These are phyloP conservation scores for Drosophila ogumai DNA, from an alignment of 1,140 invertebrate species.

Conservation along the genomic window DNA sequence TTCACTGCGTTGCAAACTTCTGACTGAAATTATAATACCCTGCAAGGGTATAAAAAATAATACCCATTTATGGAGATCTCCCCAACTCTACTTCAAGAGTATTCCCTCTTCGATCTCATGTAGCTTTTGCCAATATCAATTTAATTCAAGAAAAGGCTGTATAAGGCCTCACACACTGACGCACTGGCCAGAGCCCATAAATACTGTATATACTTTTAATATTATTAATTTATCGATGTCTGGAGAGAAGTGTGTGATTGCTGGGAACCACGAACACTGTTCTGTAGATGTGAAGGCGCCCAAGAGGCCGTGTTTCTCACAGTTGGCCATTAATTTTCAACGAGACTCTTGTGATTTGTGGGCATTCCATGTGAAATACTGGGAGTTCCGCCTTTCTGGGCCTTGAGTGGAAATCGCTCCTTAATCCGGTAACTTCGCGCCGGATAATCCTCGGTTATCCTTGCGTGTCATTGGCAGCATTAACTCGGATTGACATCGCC, in stretches of 20 bases:
- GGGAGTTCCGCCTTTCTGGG: constrained; percentile 29
- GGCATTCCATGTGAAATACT: background rate
- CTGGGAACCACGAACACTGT: constrained; percentile 31
- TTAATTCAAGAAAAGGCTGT: constrained; percentile 21
- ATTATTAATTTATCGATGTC: constrained; percentile 37
- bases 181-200: constrained; percentile 8
- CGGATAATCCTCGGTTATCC: constrained; percentile 27
- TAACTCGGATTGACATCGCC: constrained; percentile 23
- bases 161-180: constrained; percentile 21
- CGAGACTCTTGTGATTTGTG: constrained; percentile 46
- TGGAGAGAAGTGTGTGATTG: constrained; percentile 35
- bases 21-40: no score
- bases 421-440: background rate
- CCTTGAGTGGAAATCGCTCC: constrained; percentile 3
- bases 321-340: constrained; percentile 42
- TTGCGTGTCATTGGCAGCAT: constrained; percentile 3
- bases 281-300: constrained; percentile 24
- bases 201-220: constrained; percentile 9
- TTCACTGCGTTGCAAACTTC: no score
- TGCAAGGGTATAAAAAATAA: no score
- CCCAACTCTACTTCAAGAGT: background rate
- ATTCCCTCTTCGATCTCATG: background rate
- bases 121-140: background rate
- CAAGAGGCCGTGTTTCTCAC: constrained; percentile 19
- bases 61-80: background rate